These are phyloP conservation scores for Camponotus vicinus DNA, from an alignment of 1,140 invertebrate genomes.

Conservation along the genomic window DNA sequence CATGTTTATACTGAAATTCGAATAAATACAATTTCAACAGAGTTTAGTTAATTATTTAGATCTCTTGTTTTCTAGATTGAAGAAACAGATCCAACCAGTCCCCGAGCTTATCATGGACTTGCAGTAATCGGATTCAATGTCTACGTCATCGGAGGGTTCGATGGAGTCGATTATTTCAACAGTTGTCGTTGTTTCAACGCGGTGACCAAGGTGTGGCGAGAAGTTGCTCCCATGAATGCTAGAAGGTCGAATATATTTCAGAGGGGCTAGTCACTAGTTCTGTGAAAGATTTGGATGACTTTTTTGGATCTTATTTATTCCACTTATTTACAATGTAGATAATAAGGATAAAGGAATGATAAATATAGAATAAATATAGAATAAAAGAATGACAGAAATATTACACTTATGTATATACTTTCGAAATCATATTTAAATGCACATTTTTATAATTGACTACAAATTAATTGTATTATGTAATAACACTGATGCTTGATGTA, in stretches of 20 bases:
- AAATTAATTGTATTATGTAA: background rate
- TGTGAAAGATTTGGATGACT: background rate
- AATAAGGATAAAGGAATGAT: background rate
- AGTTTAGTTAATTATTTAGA: constrained; percentile 20
- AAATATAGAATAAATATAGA: background rate
- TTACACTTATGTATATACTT: background rate
- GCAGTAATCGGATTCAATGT: constrained; percentile 89
- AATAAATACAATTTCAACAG: background rate
- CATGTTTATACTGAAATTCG: background rate
- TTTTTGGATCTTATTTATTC: background rate
- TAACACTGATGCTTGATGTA: background rate
- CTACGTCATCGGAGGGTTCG: constrained; percentile 90
- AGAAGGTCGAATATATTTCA: constrained; percentile 83
- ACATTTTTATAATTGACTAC: background rate
- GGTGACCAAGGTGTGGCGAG: constrained; percentile 88
- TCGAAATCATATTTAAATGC: background rate
- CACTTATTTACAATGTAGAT: background rate
- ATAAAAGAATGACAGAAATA: background rate
- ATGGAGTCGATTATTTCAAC: constrained; percentile 89
- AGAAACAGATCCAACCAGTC: constrained; percentile 88
- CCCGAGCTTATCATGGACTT: constrained; percentile 91
- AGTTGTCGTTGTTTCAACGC: constrained; percentile 89
- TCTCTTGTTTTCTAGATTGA: constrained; percentile 80
- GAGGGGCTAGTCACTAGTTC: constrained; percentile 49
- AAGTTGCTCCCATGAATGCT: constrained; percentile 89